A percentile compares a stretch with the other conserved stretches of the same genome.
Conservation (phyloP, 2,797 vertebrate genomes). For the Acanthopagrus latus region DNA sequence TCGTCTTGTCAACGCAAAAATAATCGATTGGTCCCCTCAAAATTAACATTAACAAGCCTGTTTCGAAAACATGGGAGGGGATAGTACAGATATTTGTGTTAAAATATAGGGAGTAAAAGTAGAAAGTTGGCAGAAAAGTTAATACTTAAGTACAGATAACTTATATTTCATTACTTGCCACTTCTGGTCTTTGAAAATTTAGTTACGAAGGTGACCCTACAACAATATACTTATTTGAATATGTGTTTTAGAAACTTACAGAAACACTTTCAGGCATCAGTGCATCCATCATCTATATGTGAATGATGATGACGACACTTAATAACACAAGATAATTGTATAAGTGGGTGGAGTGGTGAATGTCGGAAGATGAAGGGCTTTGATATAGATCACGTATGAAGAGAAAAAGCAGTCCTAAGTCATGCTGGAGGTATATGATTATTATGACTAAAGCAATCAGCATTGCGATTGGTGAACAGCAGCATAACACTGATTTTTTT, state of each 20-base stretch:
- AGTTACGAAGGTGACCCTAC: not conserved
- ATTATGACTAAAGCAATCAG: not conserved
- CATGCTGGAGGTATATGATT: not conserved
- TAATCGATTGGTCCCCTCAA: too few species aligned
- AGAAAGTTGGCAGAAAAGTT: too few species aligned
- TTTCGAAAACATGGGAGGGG: too few species aligned
- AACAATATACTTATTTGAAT: not conserved
- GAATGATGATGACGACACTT: conserved; percentile 2
- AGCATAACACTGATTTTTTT: not conserved
- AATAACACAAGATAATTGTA: not conserved
- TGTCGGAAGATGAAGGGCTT: not conserved
- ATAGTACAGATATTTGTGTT: too few species aligned
- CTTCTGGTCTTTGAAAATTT: too few species aligned
- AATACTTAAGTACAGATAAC: too few species aligned
- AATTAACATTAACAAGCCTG: too few species aligned
- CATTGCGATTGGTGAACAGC: not conserved
- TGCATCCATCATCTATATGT: conserved; percentile 18
- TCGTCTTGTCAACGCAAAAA: too few species aligned
- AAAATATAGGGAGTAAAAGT: too few species aligned
- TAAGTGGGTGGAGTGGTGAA: not conserved
- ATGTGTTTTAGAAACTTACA: not conserved
- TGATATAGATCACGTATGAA: not conserved
- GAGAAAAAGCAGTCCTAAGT: not conserved
- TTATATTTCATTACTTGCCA: not conserved
- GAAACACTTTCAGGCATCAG: not conserved